phyloP scores from a whole-genome alignment of 2,888 invertebrate genomes.

The Molanna angustata region DNA sequence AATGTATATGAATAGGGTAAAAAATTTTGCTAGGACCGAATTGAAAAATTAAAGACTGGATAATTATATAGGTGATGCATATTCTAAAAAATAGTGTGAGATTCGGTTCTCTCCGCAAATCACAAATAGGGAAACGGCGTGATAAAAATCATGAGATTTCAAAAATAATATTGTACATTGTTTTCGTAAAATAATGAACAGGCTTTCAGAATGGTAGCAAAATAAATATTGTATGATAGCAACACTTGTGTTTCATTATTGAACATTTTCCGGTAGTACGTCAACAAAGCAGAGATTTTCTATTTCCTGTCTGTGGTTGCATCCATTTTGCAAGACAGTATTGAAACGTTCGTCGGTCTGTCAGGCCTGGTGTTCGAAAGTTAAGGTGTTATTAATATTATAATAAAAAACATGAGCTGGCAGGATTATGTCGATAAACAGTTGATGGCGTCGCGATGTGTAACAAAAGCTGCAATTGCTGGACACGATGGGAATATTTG shows the following conservation, averaged over 20 bases:
- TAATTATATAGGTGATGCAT: not conserved
- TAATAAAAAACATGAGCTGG: constrained; percentile 79
- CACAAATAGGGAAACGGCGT: no score
- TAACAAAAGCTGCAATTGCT: constrained; percentile 91
- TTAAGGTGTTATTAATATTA: constrained; percentile 18
- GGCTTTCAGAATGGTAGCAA: not conserved
- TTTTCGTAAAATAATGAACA: no score
- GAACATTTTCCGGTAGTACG: constrained; percentile 27
- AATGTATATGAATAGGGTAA: no score
- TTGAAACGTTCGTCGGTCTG: constrained; percentile 27
- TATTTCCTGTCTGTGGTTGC: constrained; percentile 28
- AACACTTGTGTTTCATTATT: constrained; percentile 14
- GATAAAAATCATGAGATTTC: no score
- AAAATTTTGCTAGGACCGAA: no score
- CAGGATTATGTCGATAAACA: constrained; percentile 98
- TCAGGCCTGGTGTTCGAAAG: constrained; percentile 24
- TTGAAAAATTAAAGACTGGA: no score
- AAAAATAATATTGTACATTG: no score
- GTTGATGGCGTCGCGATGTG: constrained; percentile 92
- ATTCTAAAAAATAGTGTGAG: no score
- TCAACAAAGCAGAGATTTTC: constrained; percentile 13
- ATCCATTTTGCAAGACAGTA: constrained; percentile 30
- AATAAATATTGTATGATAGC: not conserved
- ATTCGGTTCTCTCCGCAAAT: no score
- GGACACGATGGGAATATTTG: constrained; percentile 94